Conservation (phyloP, 2,797 vertebrate genomes). For the Eospalax fontanierii region DNA sequence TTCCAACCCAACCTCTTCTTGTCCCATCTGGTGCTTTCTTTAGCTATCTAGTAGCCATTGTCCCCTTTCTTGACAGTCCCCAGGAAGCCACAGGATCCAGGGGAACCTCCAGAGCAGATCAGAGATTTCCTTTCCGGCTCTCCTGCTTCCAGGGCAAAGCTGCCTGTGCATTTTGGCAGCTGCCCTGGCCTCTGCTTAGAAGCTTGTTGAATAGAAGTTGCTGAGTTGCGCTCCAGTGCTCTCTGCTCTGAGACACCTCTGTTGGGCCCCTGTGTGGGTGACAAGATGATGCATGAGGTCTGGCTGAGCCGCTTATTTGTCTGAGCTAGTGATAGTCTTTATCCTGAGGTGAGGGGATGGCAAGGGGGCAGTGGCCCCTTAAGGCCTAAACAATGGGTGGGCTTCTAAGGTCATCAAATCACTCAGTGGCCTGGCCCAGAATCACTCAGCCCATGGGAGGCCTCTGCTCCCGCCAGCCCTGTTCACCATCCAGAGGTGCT, state of each 20-base stretch:
- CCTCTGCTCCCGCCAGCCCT: constrained; percentile 1
- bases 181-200: not conserved
- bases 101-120: constrained; percentile 30
- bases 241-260: constrained; percentile 53
- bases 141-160: not conserved
- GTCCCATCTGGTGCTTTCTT: not conserved
- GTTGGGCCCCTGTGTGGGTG: constrained; percentile 72
- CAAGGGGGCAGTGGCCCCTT: constrained; percentile 75
- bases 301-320: constrained; percentile 83
- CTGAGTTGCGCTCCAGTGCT: constrained; percentile 70
- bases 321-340: constrained; percentile 82
- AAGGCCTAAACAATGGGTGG: constrained; percentile 74
- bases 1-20: not conserved
- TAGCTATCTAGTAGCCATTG: not conserved
- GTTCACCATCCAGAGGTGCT: not conserved
- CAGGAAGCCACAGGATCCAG: not conserved
- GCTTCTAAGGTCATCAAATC: constrained; percentile 78
- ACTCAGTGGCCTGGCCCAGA: constrained; percentile 45
- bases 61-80: not conserved
- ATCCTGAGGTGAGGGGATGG: constrained; percentile 77
- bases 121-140: not conserved
- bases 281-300: constrained; percentile 85
- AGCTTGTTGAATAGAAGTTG: constrained; percentile 70
- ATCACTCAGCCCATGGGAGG: constrained; percentile 20
- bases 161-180: not conserved